Base-by-base conservation (phyloP, 2,888 invertebrate genomes). In the Protula sp. region DNA sequence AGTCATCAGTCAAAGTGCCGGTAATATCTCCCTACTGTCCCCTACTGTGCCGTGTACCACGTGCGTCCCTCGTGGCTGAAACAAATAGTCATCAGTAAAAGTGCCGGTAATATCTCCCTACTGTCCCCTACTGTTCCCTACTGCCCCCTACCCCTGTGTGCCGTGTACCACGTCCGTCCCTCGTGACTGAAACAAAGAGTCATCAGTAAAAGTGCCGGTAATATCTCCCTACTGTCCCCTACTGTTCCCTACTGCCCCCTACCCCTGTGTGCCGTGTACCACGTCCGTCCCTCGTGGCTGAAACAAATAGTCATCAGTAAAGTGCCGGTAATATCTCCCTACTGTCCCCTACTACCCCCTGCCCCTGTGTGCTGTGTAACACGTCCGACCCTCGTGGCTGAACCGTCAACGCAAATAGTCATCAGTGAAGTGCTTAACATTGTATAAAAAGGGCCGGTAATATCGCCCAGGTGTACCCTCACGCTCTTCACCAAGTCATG, bases 41-140 rank as follows among this genome's bases (percentile, higher is more conserved):
- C 98, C 72, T 95, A 86, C 81, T 95, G 93, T 53, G 89, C 85
- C 0, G 90, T 88, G 76, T 93, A 94, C 97, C 97, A 98, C 1
- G 87, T 88, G 60, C 97, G 86, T n/a, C 95, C 97, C 83, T 97
- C 97, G 79, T 94, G n/a, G n/a, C n/a, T n/a, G n/a, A n/a, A n/a
- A n/a, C n/a, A n/a, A n/a, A n/a, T n/a, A n/a, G n/a, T n/a, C n/a
- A n/a, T n/a, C n/a, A n/a, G n/a, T n/a, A n/a, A n/a, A n/a, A n/a
- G n/a, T n/a, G n/a, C n/a, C n/a, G n/a, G n/a, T n/a, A n/a, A n/a
- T n/a, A n/a, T n/a, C n/a, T n/a, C n/a, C n/a, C n/a, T n/a, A n/a
- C n/a, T n/a, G n/a, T n/a, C n/a, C n/a, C n/a, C n/a, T n/a, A n/a
- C n/a, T n/a, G n/a, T n/a, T n/a, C n/a, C n/a, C n/a, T n/a, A n/a